These are phyloP conservation scores for Sitta carolinensis DNA, from an alignment of 2,797 vertebrate genomes.

Conservation along the genomic window DNA sequence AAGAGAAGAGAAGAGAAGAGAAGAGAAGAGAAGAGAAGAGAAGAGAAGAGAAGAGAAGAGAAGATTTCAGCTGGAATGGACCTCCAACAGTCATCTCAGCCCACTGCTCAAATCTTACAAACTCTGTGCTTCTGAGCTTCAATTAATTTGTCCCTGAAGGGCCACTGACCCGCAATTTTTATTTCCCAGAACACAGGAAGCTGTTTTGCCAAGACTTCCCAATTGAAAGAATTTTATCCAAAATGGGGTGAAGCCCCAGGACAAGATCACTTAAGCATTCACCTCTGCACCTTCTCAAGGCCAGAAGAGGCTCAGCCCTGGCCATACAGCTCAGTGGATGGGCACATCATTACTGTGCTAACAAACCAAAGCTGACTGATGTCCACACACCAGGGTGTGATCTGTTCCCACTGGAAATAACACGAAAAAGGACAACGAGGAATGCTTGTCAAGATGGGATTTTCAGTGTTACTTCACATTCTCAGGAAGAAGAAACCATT, in stretches of 20 bases:
- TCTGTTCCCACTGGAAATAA: neutral
- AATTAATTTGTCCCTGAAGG: neutral
- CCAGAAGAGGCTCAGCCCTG: neutral
- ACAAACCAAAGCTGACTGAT: neutral
- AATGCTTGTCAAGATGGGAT: neutral
- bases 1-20: neutral
- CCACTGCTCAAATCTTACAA: neutral
- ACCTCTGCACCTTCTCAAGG: neutral
- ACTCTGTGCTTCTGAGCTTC: neutral
- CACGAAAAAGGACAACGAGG: neutral
- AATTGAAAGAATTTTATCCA: neutral
- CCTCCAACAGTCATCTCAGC: neutral
- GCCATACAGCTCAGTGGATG: neutral
- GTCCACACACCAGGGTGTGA: fast-evolving
- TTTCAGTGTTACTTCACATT: neutral
- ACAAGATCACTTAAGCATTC: neutral
- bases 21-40: no score
- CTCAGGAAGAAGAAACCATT: neutral
- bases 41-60: neutral
- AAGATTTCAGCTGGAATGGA: neutral
- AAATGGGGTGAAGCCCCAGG: neutral
- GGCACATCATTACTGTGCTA: neutral
- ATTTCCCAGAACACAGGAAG: neutral
- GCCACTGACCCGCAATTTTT: neutral
- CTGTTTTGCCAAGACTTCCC: neutral